phyloP scores from a whole-genome alignment of 2,888 invertebrate genomes.

The Polydrusus cervinus region DNA sequence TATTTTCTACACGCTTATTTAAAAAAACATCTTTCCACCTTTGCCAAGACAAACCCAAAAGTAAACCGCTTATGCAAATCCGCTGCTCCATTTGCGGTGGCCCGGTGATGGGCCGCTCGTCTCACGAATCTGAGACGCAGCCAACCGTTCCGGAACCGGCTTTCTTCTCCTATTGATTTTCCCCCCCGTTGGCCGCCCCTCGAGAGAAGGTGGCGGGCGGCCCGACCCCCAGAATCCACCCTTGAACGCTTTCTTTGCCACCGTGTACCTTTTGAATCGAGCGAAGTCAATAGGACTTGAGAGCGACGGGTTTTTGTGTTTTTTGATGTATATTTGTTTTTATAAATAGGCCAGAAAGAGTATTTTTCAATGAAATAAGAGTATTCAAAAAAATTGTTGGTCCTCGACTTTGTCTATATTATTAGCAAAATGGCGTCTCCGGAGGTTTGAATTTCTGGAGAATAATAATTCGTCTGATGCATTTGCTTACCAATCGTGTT shows the following conservation, averaged over 20 bases:
- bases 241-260: slow-evolving; percentile 54
- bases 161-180: slow-evolving; percentile 73
- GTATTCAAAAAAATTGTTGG: no score
- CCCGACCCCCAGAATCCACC: slow-evolving; percentile 45
- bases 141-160: slow-evolving; percentile 73
- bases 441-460: no score
- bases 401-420: no score
- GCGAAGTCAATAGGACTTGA: slow-evolving; percentile 21
- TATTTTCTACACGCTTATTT: no score
- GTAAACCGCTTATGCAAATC: slow-evolving; percentile 50
- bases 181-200: slow-evolving; percentile 62
- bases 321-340: slow-evolving; percentile 6
- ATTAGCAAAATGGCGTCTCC: no score
- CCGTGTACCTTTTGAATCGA: slow-evolving; percentile 48
- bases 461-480: no score
- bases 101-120: slow-evolving; percentile 68
- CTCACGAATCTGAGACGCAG: slow-evolving; percentile 73
- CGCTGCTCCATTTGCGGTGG: slow-evolving; percentile 60
- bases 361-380: no score
- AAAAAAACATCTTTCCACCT: slow-evolving; percentile 20
- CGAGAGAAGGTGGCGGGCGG: slow-evolving; percentile 4
- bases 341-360: background rate
- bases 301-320: slow-evolving; percentile 9
- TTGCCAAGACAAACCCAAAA: slow-evolving; percentile 9
- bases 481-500: no score